A percentile compares a stretch with the other conserved stretches of the same genome.
Conservation (phyloP, 2,888 invertebrate species). For the Drosophila anceps region DNA sequence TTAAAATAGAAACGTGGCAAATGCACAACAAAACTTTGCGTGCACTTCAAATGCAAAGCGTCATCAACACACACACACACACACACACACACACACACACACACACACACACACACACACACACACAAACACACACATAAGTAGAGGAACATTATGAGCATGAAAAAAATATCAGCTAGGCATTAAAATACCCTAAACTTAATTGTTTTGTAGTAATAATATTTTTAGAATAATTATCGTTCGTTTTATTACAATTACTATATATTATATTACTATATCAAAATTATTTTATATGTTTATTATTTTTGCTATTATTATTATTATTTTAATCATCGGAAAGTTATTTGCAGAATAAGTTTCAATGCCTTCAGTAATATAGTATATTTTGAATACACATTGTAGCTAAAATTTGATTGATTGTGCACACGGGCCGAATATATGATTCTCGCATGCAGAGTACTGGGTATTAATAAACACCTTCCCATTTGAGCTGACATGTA, state of each 20-base stretch:
- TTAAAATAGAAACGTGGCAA: slow-evolving; percentile 65
- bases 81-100: slow-evolving; percentile 24
- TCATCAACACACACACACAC: slow-evolving; percentile 29
- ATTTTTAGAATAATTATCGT: not conserved
- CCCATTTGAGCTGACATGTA: slow-evolving; percentile 45
- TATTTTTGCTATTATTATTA: not conserved
- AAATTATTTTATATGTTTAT: not conserved
- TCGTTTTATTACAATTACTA: too few relatives aligned
- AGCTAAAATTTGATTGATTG: not conserved
- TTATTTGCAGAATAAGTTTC: too few relatives aligned
- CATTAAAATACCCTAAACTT: slow-evolving; percentile 19
- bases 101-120: slow-evolving; percentile 21
- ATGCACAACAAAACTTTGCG: slow-evolving; percentile 73
- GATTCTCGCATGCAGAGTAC: not conserved
- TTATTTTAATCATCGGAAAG: not conserved
- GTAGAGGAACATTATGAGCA: not conserved
- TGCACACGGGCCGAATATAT: not conserved
- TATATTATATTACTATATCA: not conserved
- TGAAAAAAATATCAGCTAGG: not conserved
- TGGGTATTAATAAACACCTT: slow-evolving; percentile 40
- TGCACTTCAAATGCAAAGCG: slow-evolving; percentile 61
- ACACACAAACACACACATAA: too few relatives aligned
- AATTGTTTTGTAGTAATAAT: not conserved
- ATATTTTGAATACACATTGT: not conserved
- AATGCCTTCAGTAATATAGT: not conserved